Conservation (phyloP, 2,888 invertebrate species). For the Eumerus sabulonum region DNA sequence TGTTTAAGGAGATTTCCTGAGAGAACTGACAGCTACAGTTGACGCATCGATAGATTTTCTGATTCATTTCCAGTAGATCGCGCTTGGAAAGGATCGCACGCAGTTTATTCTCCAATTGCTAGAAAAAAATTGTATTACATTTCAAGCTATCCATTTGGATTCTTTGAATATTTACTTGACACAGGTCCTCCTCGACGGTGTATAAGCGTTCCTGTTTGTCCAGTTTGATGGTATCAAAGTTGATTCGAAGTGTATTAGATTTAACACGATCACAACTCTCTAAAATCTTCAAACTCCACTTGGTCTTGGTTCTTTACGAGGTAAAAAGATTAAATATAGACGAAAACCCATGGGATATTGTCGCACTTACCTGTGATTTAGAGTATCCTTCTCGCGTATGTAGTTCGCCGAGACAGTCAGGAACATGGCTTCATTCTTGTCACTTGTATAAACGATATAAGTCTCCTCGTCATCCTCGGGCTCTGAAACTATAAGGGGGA, state of each 20-base stretch:
- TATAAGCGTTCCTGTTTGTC: constrained; percentile 82
- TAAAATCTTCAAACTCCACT: constrained; percentile 81
- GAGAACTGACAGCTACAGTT: constrained; percentile 83
- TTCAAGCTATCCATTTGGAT: too few relatives aligned
- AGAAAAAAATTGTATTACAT: constrained; percentile 49
- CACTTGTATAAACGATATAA: constrained; percentile 74
- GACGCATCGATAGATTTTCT: constrained; percentile 81
- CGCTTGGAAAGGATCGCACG: constrained; percentile 79
- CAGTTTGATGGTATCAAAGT: constrained; percentile 82
- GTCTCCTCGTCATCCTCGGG: constrained; percentile 77
- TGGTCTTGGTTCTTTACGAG: constrained; percentile 78
- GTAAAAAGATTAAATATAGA: constrained; percentile 20
- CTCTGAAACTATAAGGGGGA: constrained; percentile 74
- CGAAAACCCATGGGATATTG: neutral
- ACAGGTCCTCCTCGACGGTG: constrained; percentile 81
- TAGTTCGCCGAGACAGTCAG: constrained; percentile 80
- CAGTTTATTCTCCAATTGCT: constrained; percentile 80
- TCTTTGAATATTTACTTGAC: constrained; percentile 78
- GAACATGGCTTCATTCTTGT: constrained; percentile 78
- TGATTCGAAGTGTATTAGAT: constrained; percentile 80
- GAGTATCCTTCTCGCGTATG: constrained; percentile 80
- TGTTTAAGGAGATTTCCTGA: constrained; percentile 77
- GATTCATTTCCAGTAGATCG: constrained; percentile 80
- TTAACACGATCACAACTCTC: constrained; percentile 80
- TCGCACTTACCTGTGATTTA: constrained; percentile 76